Percentiles rank a stretch among this genome's conserved stretches.
Conservation (phyloP, 2,113 vertebrate genomes). For the Urocynchramus pylzowi region DNA sequence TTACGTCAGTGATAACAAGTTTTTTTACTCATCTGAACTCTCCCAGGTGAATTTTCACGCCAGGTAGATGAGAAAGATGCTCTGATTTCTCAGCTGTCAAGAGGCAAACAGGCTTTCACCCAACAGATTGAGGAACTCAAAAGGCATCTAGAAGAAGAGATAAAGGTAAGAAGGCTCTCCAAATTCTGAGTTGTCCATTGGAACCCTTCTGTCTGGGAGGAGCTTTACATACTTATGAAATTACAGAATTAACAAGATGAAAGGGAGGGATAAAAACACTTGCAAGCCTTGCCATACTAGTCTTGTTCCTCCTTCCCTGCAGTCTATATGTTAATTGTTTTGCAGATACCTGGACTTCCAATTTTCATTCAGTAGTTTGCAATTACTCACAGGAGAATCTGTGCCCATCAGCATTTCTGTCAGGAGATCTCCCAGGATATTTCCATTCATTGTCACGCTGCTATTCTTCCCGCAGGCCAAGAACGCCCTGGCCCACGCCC, state of each 20-base stretch:
- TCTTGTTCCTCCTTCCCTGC: fast-evolving
- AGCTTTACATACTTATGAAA: background rate
- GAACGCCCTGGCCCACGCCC: conserved; percentile 77
- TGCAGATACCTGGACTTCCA: background rate
- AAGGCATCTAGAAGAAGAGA: conserved; percentile 47
- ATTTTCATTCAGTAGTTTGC: background rate
- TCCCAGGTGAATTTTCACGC: conserved; percentile 28
- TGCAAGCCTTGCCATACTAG: background rate
- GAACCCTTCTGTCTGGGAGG: background rate
- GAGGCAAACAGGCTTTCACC: background rate
- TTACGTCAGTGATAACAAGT: fast-evolving
- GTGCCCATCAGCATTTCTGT: background rate
- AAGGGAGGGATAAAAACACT: fast-evolving
- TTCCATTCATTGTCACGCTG: background rate
- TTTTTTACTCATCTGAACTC: background rate
- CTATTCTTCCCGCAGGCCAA: conserved; percentile 68
- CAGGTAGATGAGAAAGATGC: conserved; percentile 42
- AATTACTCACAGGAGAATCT: background rate
- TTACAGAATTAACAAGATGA: background rate
- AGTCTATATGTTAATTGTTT: background rate
- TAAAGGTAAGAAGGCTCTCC: background rate
- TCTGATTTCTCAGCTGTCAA: conserved; percentile 19
- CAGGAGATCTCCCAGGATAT: background rate
- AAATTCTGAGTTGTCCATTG: background rate
- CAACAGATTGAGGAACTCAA: conserved; percentile 53